Conservation (phyloP, 2,113 vertebrate genomes). For the Desmodus rotundus region DNA sequence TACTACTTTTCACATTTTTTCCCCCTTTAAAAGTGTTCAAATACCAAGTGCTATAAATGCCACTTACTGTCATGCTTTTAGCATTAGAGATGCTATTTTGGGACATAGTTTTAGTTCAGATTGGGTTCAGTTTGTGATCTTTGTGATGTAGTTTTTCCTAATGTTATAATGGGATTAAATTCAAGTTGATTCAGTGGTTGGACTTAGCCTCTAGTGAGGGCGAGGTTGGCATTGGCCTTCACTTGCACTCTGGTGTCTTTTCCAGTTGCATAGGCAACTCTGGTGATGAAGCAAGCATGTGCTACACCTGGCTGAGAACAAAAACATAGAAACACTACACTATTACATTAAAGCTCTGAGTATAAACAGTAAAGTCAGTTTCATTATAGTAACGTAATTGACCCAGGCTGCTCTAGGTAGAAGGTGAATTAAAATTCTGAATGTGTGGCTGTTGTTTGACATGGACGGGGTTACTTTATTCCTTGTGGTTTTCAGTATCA, state of each 20-base stretch:
- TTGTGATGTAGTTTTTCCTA: neutral
- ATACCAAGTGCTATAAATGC: neutral
- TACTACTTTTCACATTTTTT: neutral
- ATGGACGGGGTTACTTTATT: conserved; percentile 41
- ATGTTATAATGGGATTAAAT: neutral
- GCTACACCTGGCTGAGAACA: neutral
- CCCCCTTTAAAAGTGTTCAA: neutral
- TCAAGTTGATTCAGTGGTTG: neutral
- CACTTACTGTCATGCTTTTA: neutral
- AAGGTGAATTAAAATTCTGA: conserved; percentile 41
- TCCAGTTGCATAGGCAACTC: neutral
- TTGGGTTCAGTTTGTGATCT: conserved; percentile 30
- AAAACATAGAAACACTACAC: neutral
- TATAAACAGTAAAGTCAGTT: conserved; percentile 1
- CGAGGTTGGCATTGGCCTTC: neutral
- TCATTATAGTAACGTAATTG: conserved; percentile 35
- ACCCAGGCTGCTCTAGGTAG: conserved; percentile 5
- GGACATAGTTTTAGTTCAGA: neutral
- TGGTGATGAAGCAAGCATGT: neutral
- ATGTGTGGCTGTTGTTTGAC: neutral
- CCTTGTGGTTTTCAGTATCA: conserved; percentile 53
- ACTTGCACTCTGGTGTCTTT: neutral
- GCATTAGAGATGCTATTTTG: neutral
- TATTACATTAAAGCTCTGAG: neutral
- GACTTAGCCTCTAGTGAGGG: neutral